These are phyloP conservation scores for Kradibia gibbosae DNA, from an alignment of 1,140 invertebrate genomes.

Conservation along the genomic window DNA sequence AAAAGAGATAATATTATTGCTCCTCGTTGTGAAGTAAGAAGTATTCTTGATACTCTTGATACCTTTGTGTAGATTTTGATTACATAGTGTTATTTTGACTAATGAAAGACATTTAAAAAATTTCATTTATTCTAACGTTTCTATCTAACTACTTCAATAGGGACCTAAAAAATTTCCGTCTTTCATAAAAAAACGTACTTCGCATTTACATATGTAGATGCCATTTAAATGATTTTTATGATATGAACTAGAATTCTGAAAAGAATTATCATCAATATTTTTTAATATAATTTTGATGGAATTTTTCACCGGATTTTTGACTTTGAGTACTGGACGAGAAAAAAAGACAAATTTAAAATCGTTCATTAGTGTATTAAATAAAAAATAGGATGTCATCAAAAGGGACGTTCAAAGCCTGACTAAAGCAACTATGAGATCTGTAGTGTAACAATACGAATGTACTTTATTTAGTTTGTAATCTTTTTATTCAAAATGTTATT, in stretches of 20 bases:
- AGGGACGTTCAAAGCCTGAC: conserved; percentile 36
- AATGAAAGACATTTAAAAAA: conserved; percentile 14
- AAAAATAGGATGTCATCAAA: not conserved
- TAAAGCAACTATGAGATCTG: conserved; percentile 21
- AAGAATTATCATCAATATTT: conserved; percentile 1
- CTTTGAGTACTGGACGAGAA: conserved; percentile 30
- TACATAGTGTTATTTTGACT: conserved; percentile 20
- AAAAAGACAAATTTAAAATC: not conserved
- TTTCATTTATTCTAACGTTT: conserved; percentile 27
- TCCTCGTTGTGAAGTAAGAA: conserved; percentile 17
- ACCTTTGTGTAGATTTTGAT: not conserved
- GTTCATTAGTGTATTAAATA: conserved; percentile 17
- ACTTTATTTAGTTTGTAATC: conserved; percentile 44
- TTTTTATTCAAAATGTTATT: conserved; percentile 40
- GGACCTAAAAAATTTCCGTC: conserved; percentile 39
- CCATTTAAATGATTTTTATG: conserved; percentile 19
- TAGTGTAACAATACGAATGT: conserved; percentile 32
- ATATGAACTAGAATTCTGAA: not conserved
- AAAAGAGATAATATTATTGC: not conserved
- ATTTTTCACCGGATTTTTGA: conserved; percentile 26
- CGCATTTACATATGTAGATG: conserved; percentile 35
- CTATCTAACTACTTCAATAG: conserved; percentile 28
- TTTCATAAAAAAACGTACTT: conserved; percentile 41
- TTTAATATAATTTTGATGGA: not conserved
- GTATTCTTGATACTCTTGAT: conserved; percentile 25